Conservation (phyloP, 1,140 invertebrate species). For the Tetramorium alpestre region DNA sequence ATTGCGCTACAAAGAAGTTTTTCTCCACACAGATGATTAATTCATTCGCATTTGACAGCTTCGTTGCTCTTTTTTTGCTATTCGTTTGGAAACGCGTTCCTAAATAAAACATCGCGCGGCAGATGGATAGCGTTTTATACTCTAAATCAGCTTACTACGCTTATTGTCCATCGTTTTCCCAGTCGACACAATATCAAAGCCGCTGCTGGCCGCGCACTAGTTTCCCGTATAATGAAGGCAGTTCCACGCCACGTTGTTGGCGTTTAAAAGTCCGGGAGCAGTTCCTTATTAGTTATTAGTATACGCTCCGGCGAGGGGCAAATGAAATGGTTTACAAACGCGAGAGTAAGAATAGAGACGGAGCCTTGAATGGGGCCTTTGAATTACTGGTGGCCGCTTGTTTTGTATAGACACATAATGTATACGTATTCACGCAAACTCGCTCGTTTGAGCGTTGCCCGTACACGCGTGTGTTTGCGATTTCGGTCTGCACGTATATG, state of each 20-base stretch:
- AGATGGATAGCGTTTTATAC: slow-evolving; percentile 24
- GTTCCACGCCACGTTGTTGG: slow-evolving; percentile 2
- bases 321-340: slow-evolving; percentile 81
- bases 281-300: slow-evolving; percentile 77
- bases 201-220: slow-evolving; percentile 55
- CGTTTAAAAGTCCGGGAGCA: slow-evolving; percentile 67
- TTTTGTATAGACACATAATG: slow-evolving; percentile 81
- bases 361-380: slow-evolving; percentile 82
- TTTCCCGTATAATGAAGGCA: slow-evolving; percentile 63
- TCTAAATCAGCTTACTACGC: slow-evolving; percentile 64
- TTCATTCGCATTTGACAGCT: slow-evolving; percentile 21
- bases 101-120: not conserved
- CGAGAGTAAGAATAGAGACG: slow-evolving; percentile 79
- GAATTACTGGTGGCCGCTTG: slow-evolving; percentile 81
- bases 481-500: slow-evolving; percentile 47
- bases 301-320: slow-evolving; percentile 63
- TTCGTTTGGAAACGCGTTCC: not conserved
- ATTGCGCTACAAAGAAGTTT: not conserved
- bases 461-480: slow-evolving; percentile 29
- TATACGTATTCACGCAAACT: slow-evolving; percentile 73
- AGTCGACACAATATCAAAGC: slow-evolving; percentile 69
- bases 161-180: slow-evolving; percentile 67
- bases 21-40: not conserved
- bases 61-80: not conserved
- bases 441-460: slow-evolving; percentile 60